Evolutionary conservation across 30 jellyfish, hydroid and myxozoan genomes (phyloP).

Genomic region (Turritopsis rubra): DNA sequence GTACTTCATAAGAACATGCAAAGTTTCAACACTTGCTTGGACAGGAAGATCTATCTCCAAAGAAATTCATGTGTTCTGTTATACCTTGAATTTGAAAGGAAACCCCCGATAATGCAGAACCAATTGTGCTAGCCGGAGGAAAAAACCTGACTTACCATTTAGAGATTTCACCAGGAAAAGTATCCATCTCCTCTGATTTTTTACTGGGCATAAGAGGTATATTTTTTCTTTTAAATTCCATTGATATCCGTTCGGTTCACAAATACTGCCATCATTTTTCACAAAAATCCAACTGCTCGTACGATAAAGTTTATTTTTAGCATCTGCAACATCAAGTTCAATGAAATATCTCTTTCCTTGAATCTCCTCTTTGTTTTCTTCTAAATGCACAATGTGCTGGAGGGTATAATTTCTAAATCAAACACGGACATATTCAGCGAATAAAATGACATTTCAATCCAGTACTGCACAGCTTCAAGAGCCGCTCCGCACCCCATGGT

Average conservation of each 20-base stretch:
- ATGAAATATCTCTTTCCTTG: slow-evolving; percentile 78
- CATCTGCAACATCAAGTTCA: slow-evolving; percentile 60
- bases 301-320: slow-evolving; percentile 41
- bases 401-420: slow-evolving; percentile 36
- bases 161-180: slow-evolving; percentile 41
- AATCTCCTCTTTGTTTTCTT: slow-evolving; percentile 60
- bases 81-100: no score
- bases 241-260: slow-evolving; percentile 57
- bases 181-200: slow-evolving; percentile 83
- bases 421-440: neutral
- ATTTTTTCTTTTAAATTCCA: slow-evolving; percentile 49
- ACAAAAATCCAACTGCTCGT: slow-evolving; percentile 63
- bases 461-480: no score
- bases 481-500: no score
- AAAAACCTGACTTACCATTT: slow-evolving; percentile 19
- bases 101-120: no score
- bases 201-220: slow-evolving; percentile 62
- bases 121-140: no score
- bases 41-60: no score
- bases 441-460: neutral
- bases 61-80: no score
- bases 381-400: slow-evolving; percentile 57
- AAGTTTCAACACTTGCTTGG: no score
- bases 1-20: no score
- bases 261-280: slow-evolving; percentile 34